Evolutionary conservation across 2,888 invertebrate species (phyloP).

Genomic region (Erebia aethiops): DNA sequence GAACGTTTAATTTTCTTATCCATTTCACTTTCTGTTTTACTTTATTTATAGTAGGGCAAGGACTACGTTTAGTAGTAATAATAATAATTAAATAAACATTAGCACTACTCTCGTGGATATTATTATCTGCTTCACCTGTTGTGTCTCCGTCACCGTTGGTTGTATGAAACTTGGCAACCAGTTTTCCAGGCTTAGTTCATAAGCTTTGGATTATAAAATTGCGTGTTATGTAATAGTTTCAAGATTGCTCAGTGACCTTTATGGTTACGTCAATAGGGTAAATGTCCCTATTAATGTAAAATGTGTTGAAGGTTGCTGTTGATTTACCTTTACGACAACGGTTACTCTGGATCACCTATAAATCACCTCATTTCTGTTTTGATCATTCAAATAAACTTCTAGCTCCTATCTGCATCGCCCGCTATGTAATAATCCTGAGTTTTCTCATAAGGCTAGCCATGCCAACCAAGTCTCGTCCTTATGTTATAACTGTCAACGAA

Average conservation of each 20-base stretch:
- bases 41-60: conserved; percentile 13
- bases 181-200: conserved; percentile 17
- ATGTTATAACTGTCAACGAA: no score
- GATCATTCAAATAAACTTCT: no score
- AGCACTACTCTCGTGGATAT: conserved; percentile 21
- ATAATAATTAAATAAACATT: conserved; percentile 22
- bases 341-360: no score
- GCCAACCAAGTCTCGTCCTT: no score
- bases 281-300: conserved; percentile 12
- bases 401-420: no score
- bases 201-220: conserved; percentile 7
- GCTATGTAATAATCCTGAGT: no score
- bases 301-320: no score
- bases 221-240: conserved; percentile 16
- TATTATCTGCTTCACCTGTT: conserved; percentile 52
- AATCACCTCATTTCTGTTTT: no score
- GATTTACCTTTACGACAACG: no score
- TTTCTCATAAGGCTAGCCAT: no score
- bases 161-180: conserved; percentile 27
- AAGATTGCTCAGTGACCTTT: conserved; percentile 5
- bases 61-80: conserved; percentile 14
- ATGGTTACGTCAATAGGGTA: conserved; percentile 1
- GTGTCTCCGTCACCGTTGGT: conserved; percentile 46
- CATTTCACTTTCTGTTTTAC: neutral
- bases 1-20: neutral